Evolutionary conservation across 2,888 invertebrate species (phyloP), one percentile per base, ranked within the genome.

Genomic region (Nowickia ferox): DNA sequence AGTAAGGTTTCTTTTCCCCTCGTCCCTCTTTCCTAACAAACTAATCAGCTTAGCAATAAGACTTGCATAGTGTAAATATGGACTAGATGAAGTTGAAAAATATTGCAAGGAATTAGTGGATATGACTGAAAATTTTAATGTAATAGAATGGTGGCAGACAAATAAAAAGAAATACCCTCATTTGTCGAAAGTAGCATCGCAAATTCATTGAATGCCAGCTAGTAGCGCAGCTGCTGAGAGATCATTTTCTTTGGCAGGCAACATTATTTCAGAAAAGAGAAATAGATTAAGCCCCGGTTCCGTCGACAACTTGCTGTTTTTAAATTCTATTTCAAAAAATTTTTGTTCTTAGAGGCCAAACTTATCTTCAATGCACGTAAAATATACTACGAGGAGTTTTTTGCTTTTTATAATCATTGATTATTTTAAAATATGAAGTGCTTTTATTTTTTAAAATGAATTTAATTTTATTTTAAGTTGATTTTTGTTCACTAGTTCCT

Each of bases 291-390:
- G 30, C 13, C 59, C 59, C 6, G n/a, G 38, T 59, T 59, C 59
- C 5, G 59, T 59, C 15, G 59, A 59, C 1, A 59, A 38, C 38
- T 59, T 59, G n/a, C 22, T 59, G n/a, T 59, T 38, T 59, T 59
- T 59, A 38, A 59, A 59, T 38, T 59, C 15, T n/a, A 38, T 38
- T 59, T 38, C 6, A 13, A 59, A 59, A 59, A 59, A 59, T 38
- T 38, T 38, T 59, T 22, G 22, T 22, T 22, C 22, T 22, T 22
- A 22, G 22, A 22, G n/a, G n/a, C n/a, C n/a, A n/a, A n/a, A n/a
- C n/a, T n/a, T n/a, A n/a, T n/a, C n/a, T n/a, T n/a, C n/a, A n/a
- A n/a, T n/a, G n/a, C n/a, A n/a, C n/a, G n/a, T n/a, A n/a, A n/a
- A n/a, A n/a, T n/a, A n/a, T n/a, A n/a, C n/a, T n/a, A n/a, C n/a